Conservation (phyloP, 2,797 vertebrate species). For the Sardinella longiceps region DNA sequence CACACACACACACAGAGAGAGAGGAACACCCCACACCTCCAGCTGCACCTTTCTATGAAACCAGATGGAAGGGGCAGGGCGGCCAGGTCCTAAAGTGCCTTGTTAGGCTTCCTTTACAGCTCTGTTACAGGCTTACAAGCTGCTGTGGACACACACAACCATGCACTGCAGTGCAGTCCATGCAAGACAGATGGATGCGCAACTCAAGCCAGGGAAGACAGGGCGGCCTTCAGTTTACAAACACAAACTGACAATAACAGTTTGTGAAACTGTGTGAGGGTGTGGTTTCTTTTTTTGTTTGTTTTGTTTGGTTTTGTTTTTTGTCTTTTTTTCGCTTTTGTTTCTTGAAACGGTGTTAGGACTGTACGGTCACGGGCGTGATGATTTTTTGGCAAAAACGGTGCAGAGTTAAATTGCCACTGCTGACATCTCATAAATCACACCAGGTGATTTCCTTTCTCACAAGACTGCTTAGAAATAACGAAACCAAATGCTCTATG, state of each 20-base stretch:
- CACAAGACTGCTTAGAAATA: background rate
- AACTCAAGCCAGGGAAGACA: background rate
- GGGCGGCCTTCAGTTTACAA: background rate
- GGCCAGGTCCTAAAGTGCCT: background rate
- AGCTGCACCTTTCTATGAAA: background rate
- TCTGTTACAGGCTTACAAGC: slow-evolving; percentile 22
- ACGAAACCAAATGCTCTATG: background rate
- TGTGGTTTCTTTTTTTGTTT: background rate
- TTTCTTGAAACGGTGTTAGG: background rate
- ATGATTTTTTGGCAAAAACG: background rate
- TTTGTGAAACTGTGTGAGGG: background rate
- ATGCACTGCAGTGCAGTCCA: background rate
- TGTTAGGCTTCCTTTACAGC: background rate
- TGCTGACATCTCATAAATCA: background rate
- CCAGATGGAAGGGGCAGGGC: slow-evolving; percentile 17
- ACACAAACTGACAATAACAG: background rate
- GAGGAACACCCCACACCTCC: background rate
- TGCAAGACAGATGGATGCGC: background rate
- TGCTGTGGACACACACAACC: background rate
- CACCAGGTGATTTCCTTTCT: slow-evolving; percentile 23
- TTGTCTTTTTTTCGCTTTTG: background rate
- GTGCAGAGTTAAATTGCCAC: background rate
- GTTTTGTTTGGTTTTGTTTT: background rate
- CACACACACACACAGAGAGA: background rate
- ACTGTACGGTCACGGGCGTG: background rate